phyloP scores from a whole-genome alignment of 2,113 vertebrate species.

The Tyto alba region DNA sequence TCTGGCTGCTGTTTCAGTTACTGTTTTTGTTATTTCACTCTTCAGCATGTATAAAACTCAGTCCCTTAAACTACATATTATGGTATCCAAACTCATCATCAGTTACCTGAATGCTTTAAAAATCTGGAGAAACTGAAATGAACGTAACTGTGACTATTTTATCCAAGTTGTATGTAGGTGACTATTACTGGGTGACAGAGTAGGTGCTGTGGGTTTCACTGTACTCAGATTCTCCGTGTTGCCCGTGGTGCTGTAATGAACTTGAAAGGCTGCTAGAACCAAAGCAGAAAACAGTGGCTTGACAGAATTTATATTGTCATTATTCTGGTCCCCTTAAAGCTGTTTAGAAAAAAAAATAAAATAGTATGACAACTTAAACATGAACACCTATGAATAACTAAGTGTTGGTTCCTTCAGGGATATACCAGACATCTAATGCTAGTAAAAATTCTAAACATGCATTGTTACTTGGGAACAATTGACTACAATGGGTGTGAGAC shows the following conservation, averaged over 20 bases:
- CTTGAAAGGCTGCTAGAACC: background rate
- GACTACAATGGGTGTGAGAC: background rate
- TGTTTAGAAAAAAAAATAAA: background rate
- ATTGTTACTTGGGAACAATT: background rate
- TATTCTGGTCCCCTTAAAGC: background rate
- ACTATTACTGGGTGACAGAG: background rate
- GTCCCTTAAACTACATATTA: background rate
- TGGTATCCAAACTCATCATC: background rate
- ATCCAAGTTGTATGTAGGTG: background rate
- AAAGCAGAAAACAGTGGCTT: background rate
- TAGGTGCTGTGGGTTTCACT: too few species aligned
- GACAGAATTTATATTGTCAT: background rate
- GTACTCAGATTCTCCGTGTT: background rate
- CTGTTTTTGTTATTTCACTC: background rate
- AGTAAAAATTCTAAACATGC: background rate
- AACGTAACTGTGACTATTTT: background rate
- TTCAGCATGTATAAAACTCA: background rate
- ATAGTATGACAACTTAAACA: background rate
- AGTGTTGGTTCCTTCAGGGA: background rate
- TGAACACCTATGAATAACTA: background rate
- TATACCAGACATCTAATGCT: background rate
- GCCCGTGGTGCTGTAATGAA: rapidly evolving
- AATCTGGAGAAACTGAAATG: background rate
- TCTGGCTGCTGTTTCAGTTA: background rate
- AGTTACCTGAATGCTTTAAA: background rate